Base-by-base conservation (phyloP, 2,797 vertebrate genomes). In the Helarctos malayanus region DNA sequence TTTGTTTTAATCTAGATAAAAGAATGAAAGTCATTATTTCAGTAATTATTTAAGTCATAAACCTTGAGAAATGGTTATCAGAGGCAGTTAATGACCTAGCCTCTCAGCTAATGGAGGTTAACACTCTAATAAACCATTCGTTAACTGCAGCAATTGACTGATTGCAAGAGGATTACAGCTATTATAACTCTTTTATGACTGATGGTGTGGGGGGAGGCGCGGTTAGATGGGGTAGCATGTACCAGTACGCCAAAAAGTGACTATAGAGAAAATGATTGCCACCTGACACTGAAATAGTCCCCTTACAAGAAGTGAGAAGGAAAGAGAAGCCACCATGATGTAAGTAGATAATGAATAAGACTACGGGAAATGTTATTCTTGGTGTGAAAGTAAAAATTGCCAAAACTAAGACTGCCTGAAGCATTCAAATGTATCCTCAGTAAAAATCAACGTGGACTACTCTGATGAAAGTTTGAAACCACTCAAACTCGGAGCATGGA, bases 91-190 rank as follows among this genome's bases (percentile, higher is more conserved):
- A 97, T 93, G 98, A 86, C 93, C 75, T 97, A 96, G 85, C 93
- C 63, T 97, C 63, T 96, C 56, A 65, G 92, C 97, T 98, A 98
- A 97, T 97, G 89, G 95, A 98, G 93, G 97, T 98, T 98, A 98
- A 98, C 95, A 97, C 69, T 93, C 80, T 97, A 98, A 98, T 98
- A 98, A 98, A 97, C 95, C 95, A 98, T 97, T 98, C 97, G 97
- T 97, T 98, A 98, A 97, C 81, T 89, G 90, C 83, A 95, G 92
- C 94, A 98, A 98, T 96, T 97, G 98, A 97, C 85, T 94, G 98
- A 87, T 27, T 98, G 61, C 82, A 57, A 97, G 69, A 98, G 98
- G 98, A 98, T 98, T 97, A 97, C 15, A 45, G 93, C 93, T 94
- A 92, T 97, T 96, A 94, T 94, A 97, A 95, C 29, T 98, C 63